Percentiles rank a stretch among this genome's conserved stretches.
phyloP scores from a whole-genome alignment of 2,888 invertebrate species.

The Teleogryllus oceanicus region DNA sequence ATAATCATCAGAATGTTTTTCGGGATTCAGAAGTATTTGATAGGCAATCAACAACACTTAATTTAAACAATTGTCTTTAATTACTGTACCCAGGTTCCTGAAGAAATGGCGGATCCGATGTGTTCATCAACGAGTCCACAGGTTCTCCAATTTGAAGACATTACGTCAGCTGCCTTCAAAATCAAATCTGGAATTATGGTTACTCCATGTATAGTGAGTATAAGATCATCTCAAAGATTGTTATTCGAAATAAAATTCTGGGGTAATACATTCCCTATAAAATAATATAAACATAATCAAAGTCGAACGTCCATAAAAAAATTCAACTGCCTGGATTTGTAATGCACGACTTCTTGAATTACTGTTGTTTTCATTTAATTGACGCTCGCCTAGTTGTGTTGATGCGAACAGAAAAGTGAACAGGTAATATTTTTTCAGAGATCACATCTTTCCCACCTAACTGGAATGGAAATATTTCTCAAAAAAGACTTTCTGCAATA shows the following conservation, averaged over 20 bases:
- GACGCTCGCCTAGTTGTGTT: too few species aligned
- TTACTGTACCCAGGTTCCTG: constrained; percentile 35
- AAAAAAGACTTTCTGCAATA: constrained; percentile 93
- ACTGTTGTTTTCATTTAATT: too few species aligned
- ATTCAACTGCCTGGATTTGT: too few species aligned
- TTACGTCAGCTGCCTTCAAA: constrained; percentile 84
- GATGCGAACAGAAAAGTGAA: too few species aligned
- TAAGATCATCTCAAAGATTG: constrained; percentile 11
- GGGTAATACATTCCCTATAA: background rate
- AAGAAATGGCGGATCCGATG: constrained; percentile 48
- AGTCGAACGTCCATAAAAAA: too few species aligned
- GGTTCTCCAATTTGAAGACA: constrained; percentile 75
- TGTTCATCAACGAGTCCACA: constrained; percentile 70
- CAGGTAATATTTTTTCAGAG: constrained; percentile 55
- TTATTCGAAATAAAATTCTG: background rate
- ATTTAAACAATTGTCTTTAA: background rate
- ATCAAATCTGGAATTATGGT: constrained; percentile 77
- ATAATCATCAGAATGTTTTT: too few species aligned
- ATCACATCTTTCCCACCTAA: constrained; percentile 73
- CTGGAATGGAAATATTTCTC: constrained; percentile 82
- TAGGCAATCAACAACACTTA: background rate
- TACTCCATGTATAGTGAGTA: constrained; percentile 80
- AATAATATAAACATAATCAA: background rate
- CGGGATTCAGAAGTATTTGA: too few species aligned
- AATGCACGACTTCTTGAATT: too few species aligned